These are phyloP conservation scores for Marcusenius ussheri DNA, from an alignment of 2,113 vertebrate genomes.

Conservation along the genomic window DNA sequence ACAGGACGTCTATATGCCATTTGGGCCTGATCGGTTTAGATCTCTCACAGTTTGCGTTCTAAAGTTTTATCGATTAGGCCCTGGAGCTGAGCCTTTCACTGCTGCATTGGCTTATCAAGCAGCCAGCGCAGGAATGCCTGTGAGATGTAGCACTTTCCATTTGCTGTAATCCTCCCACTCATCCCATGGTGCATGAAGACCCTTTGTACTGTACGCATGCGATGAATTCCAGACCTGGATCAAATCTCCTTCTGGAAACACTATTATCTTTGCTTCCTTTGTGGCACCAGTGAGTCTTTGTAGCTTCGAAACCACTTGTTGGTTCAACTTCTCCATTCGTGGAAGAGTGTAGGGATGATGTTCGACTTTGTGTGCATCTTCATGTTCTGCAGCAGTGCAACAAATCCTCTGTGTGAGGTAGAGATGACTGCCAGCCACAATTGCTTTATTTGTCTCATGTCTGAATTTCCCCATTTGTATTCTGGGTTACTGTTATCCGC, in stretches of 20 bases:
- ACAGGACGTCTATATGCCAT: not conserved
- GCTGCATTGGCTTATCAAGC: not conserved
- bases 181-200: not conserved
- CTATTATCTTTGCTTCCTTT: not conserved
- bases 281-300: not conserved
- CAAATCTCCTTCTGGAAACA: not conserved
- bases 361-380: not conserved
- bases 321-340: not conserved
- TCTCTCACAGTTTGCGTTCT: not conserved
- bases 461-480: not conserved
- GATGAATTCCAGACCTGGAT: not conserved
- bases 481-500: not conserved
- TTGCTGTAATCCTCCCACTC: not conserved
- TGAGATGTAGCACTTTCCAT: not conserved
- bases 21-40: not conserved
- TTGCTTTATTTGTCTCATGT: not conserved
- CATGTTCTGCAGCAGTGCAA: not conserved
- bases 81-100: not conserved
- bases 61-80: not conserved
- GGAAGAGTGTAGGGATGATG: not conserved
- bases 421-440: not conserved
- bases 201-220: not conserved
- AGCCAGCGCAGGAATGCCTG: not conserved
- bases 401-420: not conserved
- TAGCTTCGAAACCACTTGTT: not conserved